Evolutionary conservation across 2,113 vertebrate species (phyloP).

Genomic region (Zosterops hypoxanthus): DNA sequence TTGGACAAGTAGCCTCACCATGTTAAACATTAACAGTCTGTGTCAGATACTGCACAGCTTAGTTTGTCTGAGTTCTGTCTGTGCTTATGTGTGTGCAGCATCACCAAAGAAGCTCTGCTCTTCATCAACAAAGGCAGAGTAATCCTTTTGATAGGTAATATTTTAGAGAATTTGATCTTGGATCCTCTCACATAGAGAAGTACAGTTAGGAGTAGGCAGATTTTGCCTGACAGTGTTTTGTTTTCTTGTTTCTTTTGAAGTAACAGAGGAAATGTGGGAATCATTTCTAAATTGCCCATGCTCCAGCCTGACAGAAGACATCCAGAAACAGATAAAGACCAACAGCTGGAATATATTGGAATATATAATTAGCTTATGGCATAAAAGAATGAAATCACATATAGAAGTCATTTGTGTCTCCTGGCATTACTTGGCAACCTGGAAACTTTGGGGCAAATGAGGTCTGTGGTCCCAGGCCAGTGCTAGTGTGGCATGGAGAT

Average conservation of each 20-base stretch:
- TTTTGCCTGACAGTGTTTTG: not conserved
- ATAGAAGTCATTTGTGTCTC: not conserved
- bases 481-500: not conserved
- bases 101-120: not conserved
- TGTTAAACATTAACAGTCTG: not conserved
- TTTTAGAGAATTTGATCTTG: not conserved
- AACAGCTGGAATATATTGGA: constrained; percentile 42
- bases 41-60: not conserved
- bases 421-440: not conserved
- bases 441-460: not conserved
- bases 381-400: constrained; percentile 38
- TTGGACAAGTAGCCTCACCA: not conserved
- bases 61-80: not conserved
- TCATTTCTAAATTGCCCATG: constrained; percentile 55
- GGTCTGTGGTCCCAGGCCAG: not conserved
- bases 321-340: constrained; percentile 51
- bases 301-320: constrained; percentile 33
- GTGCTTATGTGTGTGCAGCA: not conserved
- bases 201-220: not conserved
- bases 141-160: not conserved
- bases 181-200: not conserved
- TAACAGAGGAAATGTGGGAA: constrained; percentile 53
- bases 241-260: constrained; percentile 52
- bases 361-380: constrained; percentile 8
- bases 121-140: not conserved